phyloP scores from a whole-genome alignment of 2,797 vertebrate genomes.

The Coendou prehensilis region DNA sequence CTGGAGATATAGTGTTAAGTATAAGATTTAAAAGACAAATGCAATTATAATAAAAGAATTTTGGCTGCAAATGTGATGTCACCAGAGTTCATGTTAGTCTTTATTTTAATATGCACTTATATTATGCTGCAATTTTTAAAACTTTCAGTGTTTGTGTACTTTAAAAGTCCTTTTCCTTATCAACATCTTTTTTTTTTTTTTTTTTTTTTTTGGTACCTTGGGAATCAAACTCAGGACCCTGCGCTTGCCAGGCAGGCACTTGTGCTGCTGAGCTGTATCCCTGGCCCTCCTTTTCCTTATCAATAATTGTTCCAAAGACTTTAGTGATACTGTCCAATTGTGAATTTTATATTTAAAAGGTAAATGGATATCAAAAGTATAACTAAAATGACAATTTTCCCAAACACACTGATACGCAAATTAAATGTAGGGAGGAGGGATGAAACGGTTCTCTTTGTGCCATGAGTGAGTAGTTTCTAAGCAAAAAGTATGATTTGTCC shows the following conservation, averaged over 20 bases:
- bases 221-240: too few relatives aligned
- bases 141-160: conserved; percentile 19
- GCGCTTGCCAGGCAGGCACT: too few relatives aligned
- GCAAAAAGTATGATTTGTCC: not conserved
- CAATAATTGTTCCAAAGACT: not conserved
- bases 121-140: not conserved
- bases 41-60: not conserved
- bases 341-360: conserved; percentile 30
- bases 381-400: conserved; percentile 25
- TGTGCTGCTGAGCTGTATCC: too few relatives aligned
- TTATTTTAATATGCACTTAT: not conserved
- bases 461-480: not conserved
- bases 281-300: not conserved
- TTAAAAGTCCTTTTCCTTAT: not conserved
- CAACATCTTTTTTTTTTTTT: too few relatives aligned
- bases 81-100: not conserved
- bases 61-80: not conserved
- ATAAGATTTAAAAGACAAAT: not conserved
- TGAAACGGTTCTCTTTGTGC: not conserved
- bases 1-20: not conserved
- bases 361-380: not conserved
- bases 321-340: conserved; percentile 50
- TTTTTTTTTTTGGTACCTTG: too few relatives aligned
- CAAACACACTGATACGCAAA: not conserved
- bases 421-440: not conserved